Percentiles rank a stretch among this genome's conserved stretches.
Conservation (phyloP, 2,113 vertebrate species). For the Dinomys branickii region DNA sequence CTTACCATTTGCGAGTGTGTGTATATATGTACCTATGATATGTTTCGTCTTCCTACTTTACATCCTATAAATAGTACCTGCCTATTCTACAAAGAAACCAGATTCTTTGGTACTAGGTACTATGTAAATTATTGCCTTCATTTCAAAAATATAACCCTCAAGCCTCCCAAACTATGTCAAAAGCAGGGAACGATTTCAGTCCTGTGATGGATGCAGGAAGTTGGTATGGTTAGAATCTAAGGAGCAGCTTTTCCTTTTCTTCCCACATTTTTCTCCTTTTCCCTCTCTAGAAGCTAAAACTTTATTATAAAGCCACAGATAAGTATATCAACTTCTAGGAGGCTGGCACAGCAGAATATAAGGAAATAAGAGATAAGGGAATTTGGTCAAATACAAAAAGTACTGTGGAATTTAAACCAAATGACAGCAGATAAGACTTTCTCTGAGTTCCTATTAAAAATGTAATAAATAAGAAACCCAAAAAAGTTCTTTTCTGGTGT, state of each 20-base stretch:
- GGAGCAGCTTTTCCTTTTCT: slow-evolving; percentile 66
- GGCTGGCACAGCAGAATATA: slow-evolving; percentile 85
- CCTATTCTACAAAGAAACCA: not conserved
- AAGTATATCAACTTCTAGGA: slow-evolving; percentile 86
- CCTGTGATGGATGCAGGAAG: slow-evolving; percentile 38
- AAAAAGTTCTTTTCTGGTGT: slow-evolving; percentile 31
- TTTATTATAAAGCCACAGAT: slow-evolving; percentile 89
- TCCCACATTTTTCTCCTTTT: slow-evolving; percentile 65
- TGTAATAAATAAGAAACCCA: slow-evolving; percentile 87
- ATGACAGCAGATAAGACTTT: slow-evolving; percentile 87
- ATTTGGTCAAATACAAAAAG: slow-evolving; percentile 88
- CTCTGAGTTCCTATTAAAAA: slow-evolving; percentile 88
- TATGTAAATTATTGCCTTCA: not conserved
- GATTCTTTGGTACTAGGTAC: not conserved
- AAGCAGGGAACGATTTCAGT: slow-evolving; percentile 65
- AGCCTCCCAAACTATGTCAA: slow-evolving; percentile 24
- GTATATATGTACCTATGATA: not conserved
- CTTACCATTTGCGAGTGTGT: not conserved
- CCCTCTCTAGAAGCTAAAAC: slow-evolving; percentile 83
- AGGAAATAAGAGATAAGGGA: slow-evolving; percentile 88
- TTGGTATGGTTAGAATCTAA: slow-evolving; percentile 79
- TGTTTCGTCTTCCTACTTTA: not conserved
- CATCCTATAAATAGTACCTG: no score
- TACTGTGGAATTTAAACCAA: slow-evolving; percentile 86
- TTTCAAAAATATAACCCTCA: slow-evolving; percentile 12